phyloP scores from a whole-genome alignment of 2,888 invertebrate species.

The Graphium colonna region DNA sequence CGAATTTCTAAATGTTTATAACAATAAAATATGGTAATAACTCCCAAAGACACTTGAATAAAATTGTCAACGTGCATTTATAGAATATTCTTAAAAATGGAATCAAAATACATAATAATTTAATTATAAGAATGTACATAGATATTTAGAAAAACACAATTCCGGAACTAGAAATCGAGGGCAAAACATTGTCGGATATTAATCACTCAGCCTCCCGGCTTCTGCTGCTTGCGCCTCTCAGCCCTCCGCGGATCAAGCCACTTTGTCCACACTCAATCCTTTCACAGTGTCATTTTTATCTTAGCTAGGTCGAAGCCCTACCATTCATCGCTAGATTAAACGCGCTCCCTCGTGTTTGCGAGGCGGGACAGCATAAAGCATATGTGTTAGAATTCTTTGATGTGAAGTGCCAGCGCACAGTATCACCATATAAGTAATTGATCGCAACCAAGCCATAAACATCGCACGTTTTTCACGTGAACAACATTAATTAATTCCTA shows the following conservation, averaged over 20 bases:
- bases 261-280: conserved; percentile 7
- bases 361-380: conserved; percentile 16
- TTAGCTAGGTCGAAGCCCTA: conserved; percentile 16
- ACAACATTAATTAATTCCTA: no score
- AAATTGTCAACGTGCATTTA: no score
- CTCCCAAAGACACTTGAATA: no score
- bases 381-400: conserved; percentile 23
- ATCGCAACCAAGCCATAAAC: background rate
- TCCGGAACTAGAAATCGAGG: no score
- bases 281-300: conserved; percentile 13
- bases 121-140: no score
- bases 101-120: no score
- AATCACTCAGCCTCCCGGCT: no score
- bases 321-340: conserved; percentile 21
- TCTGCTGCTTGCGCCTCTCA: background rate
- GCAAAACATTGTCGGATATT: no score
- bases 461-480: background rate
- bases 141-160: no score
- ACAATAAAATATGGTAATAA: no score
- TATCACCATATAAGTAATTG: background rate
- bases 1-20: no score
- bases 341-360: conserved; percentile 21
- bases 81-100: no score
- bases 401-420: conserved; percentile 8
- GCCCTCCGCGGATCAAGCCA: conserved; percentile 3